phyloP scores from a whole-genome alignment of 2,888 invertebrate species.

The Ichneumoninae sp. region DNA sequence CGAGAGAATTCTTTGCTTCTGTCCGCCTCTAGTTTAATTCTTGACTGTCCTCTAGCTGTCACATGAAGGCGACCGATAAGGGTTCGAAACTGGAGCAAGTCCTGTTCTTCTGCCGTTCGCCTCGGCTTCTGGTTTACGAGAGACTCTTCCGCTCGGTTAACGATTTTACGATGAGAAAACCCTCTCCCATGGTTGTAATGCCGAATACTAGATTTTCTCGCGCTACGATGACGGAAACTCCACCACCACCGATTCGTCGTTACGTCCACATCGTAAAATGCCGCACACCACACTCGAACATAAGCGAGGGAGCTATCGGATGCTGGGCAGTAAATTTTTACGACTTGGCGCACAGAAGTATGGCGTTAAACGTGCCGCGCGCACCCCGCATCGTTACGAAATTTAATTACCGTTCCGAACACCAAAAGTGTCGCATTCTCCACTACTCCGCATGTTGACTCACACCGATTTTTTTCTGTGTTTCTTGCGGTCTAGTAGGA shows the following conservation, averaged over 20 bases:
- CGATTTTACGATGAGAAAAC: slow-evolving; percentile 58
- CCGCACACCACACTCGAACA: slow-evolving; percentile 8
- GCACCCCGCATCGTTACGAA: slow-evolving; percentile 52
- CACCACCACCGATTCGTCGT: slow-evolving; percentile 35
- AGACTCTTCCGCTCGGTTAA: slow-evolving; percentile 51
- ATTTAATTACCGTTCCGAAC: slow-evolving; percentile 60
- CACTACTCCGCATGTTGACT: slow-evolving; percentile 38
- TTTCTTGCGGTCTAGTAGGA: slow-evolving; percentile 57
- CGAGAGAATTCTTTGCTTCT: slow-evolving; percentile 13
- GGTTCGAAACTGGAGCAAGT: slow-evolving; percentile 39
- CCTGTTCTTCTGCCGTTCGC: background rate
- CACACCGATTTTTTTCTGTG: slow-evolving; percentile 26
- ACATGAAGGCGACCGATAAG: slow-evolving; percentile 42
- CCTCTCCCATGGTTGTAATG: slow-evolving; percentile 31
- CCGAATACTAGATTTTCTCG: slow-evolving; percentile 37
- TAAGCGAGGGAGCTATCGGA: slow-evolving; percentile 20
- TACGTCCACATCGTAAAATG: slow-evolving; percentile 57
- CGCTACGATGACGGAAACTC: slow-evolving; percentile 36
- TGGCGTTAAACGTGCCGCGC: slow-evolving; percentile 48
- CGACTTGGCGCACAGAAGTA: slow-evolving; percentile 30
- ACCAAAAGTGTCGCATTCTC: slow-evolving; percentile 48
- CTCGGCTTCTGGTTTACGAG: slow-evolving; percentile 42
- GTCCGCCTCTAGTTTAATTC: slow-evolving; percentile 31
- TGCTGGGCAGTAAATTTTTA: slow-evolving; percentile 56
- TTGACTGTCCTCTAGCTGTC: background rate